Evolutionary conservation across 2,888 invertebrate genomes (phyloP).

Genomic region (Ochlodes sylvanus): DNA sequence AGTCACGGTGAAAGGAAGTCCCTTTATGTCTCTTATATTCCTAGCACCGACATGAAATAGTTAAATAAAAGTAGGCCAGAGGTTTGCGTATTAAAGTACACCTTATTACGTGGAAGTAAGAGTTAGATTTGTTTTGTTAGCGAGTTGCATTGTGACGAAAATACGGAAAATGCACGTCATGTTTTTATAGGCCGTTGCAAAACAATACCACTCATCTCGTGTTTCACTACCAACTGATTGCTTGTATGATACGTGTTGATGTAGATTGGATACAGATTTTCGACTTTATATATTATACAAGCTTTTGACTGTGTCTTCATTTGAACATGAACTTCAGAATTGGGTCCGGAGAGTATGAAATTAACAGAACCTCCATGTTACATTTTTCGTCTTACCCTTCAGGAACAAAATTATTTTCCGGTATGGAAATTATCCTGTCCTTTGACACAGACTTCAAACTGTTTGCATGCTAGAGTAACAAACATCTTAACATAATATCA

Average conservation of each 20-base stretch:
- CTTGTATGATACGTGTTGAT: conserved; percentile 8
- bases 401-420: too few species aligned
- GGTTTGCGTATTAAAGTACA: background rate
- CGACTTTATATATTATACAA: background rate
- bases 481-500: too few species aligned
- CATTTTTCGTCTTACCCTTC: too few species aligned
- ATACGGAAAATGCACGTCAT: conserved; percentile 27
- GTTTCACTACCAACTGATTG: conserved; percentile 29
- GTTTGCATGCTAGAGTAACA: too few species aligned
- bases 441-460: too few species aligned
- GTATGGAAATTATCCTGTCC: too few species aligned
- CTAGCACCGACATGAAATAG: conserved; percentile 22
- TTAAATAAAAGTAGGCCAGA: conserved; percentile 29
- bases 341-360: too few species aligned
- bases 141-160: conserved; percentile 25
- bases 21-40: conserved; percentile 13
- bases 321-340: too few species aligned
- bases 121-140: conserved; percentile 14
- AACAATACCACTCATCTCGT: conserved; percentile 31
- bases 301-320: too few species aligned
- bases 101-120: conserved; percentile 14
- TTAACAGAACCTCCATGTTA: too few species aligned
- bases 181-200: conserved; percentile 29
- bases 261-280: background rate
- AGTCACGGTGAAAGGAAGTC: conserved; percentile 2